Base-by-base conservation (phyloP, 2,888 invertebrate species). In the Danaus chrysippus region DNA sequence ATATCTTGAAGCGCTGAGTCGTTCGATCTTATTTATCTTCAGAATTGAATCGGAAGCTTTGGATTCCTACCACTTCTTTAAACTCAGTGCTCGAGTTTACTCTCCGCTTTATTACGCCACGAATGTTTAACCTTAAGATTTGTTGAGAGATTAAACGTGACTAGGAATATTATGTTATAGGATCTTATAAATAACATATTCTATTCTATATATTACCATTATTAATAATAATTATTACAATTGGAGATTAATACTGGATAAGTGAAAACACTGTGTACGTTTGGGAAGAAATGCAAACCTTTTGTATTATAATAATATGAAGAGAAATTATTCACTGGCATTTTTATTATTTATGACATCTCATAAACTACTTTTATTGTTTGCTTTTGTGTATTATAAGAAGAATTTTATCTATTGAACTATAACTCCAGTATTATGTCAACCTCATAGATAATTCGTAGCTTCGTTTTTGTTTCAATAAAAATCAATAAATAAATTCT, bases 71-170 rank as follows among this genome's bases (percentile, higher is more conserved):
- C n/a, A 46, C 46, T 10, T 52, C 15, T 41, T n/a, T 46, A 41
- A 44, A 49, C 52, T 13, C 57, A 9, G 9, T 11, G 58, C 42
- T 58, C 54, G 53, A 13, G 53, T 42, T 54, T 53, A 34, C 15
- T 15, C 17, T 17, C 49, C 49, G 17, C 17, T 17, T 49, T 49
- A 17, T 49, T 49, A 8, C 49, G 11, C 9, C 2, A 15, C 17
- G 49, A 17, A 17, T 49, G 49, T 49, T 49, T 49, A 15, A 49
- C 49, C 17, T 49, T 17, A 49, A 15, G 15, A 49, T 17, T 17
- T 49, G 17, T 49, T 5, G 15, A 49, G 1, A 49, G 17, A 11
- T 49, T 49, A 49, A 6, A 17, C 15, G 49, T 49, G 8, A 17
- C 49, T 17, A 17, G 49, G 17, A 49, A 49, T 49, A 49, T 15